Evolutionary conservation across 1,140 invertebrate genomes (phyloP).

Genomic region (Sarcophaga peregrina): DNA sequence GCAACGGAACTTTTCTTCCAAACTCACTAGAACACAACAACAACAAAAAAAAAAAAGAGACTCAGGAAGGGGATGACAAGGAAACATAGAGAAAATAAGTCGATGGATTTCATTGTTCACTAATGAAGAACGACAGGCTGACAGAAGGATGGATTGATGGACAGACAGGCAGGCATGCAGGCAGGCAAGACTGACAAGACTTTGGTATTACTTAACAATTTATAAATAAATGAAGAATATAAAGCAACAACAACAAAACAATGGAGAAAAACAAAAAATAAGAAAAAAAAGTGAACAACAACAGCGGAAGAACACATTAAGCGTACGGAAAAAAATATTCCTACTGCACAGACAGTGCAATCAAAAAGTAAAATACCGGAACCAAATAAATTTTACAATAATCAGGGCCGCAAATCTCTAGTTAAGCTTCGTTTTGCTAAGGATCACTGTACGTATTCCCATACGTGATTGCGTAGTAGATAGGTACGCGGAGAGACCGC

Average conservation of each 20-base stretch:
- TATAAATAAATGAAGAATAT: not conserved
- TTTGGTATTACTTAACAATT: slow-evolving; percentile 6
- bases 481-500: too few relatives aligned
- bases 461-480: too few relatives aligned
- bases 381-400: too few relatives aligned
- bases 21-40: not conserved
- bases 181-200: not conserved
- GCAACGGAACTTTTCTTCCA: not conserved
- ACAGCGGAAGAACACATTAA: slow-evolving; percentile 25
- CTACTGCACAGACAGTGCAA: too few relatives aligned
- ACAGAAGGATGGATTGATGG: not conserved
- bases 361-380: too few relatives aligned
- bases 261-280: not conserved
- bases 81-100: slow-evolving; percentile 5
- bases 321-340: slow-evolving; percentile 4
- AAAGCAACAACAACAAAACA: not conserved
- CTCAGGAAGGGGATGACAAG: not conserved
- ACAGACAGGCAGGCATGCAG: not conserved
- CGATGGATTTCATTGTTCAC: slow-evolving; percentile 35
- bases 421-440: too few relatives aligned
- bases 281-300: not conserved
- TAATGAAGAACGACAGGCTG: slow-evolving; percentile 34
- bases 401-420: too few relatives aligned
- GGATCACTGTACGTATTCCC: too few relatives aligned
- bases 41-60: not conserved